phyloP scores from a whole-genome alignment of 2,888 invertebrate species.

The Acholoe squamosa region DNA sequence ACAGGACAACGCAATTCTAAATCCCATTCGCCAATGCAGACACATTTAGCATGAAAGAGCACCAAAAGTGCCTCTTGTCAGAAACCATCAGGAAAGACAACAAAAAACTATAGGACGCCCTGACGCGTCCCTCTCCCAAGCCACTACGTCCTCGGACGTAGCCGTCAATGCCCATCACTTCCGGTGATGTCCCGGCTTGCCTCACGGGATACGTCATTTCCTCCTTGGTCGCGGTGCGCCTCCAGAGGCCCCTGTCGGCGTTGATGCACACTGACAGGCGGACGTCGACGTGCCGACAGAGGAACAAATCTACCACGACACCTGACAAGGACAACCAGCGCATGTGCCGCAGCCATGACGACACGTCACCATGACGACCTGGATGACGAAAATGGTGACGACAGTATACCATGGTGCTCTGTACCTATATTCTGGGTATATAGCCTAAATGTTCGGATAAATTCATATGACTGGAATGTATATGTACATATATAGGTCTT shows the following conservation, averaged over 20 bases:
- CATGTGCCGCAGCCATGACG: background rate
- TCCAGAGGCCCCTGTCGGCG: background rate
- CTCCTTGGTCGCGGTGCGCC: background rate
- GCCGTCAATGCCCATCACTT: constrained; percentile 23
- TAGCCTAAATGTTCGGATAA: too few relatives aligned
- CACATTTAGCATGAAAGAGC: background rate
- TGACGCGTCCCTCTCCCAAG: background rate
- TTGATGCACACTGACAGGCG: background rate
- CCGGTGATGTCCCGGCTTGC: constrained; percentile 2
- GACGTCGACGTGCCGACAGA: background rate
- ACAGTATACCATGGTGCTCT: too few relatives aligned
- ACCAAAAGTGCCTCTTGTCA: constrained; percentile 18
- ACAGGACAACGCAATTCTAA: too few relatives aligned
- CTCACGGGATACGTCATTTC: constrained; percentile 42
- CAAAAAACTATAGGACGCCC: background rate
- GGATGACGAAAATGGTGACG: background rate
- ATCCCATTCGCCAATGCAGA: background rate
- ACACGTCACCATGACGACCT: constrained; percentile 6
- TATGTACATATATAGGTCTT: too few relatives aligned
- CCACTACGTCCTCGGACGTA: background rate
- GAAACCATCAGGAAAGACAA: background rate
- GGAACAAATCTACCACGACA: constrained; percentile 1
- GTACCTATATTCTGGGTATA: background rate
- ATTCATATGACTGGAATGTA: too few relatives aligned
- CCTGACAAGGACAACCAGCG: constrained; percentile 28